Evolutionary conservation across 2,113 vertebrate genomes (phyloP), one percentile per base, ranked within the genome.

Genomic region (Cheirogaleus medius): DNA sequence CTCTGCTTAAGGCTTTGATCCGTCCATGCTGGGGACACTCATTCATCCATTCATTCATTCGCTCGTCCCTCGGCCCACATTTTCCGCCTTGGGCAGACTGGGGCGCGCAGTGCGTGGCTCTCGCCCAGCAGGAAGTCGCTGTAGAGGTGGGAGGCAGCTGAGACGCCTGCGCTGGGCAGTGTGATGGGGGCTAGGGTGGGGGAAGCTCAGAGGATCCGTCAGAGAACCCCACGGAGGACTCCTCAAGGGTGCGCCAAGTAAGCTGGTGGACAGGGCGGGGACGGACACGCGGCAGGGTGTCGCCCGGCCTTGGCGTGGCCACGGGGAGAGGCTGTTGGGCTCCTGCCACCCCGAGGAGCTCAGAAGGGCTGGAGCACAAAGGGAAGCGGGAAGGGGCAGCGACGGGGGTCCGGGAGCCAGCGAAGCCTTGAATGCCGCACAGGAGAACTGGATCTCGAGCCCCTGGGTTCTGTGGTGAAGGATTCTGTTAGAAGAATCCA

Each of bases 11-110:
- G 58, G 76, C 63, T 84, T 71, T 42, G n/a, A 21, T 15, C 15
- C 27, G 1, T 77, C 71, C 5, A 17, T 20, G 0, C 21, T 2
- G 39, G 69, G 27, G 66, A 32, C 1, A 5, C 13, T 42, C n/a
- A n/a, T n/a, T n/a, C n/a, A n/a, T n/a, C n/a, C n/a, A 9, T 25
- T 54, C 2, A 0, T 21, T 71, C 9, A 4, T 34, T 21, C 8
- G 0, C 14, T 60, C 20, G 2, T 13, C 25, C 18, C 21, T 73
- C 8, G 0, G 34, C 34, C 23, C 34, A 21, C 32, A 17, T 9
- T 14, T 17, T 0, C 56, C 7, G 56, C 52, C 17, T 3, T 23
- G 32, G 42, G 13, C 3, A 42, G 56, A 63, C 11, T 3, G 13
- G 25, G 49, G 54, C 1, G 49, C 32, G 34, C 1, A 63, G 78